Base-by-base conservation (phyloP, 2,888 invertebrate species). In the Chrysotoxum bicinctum region DNA sequence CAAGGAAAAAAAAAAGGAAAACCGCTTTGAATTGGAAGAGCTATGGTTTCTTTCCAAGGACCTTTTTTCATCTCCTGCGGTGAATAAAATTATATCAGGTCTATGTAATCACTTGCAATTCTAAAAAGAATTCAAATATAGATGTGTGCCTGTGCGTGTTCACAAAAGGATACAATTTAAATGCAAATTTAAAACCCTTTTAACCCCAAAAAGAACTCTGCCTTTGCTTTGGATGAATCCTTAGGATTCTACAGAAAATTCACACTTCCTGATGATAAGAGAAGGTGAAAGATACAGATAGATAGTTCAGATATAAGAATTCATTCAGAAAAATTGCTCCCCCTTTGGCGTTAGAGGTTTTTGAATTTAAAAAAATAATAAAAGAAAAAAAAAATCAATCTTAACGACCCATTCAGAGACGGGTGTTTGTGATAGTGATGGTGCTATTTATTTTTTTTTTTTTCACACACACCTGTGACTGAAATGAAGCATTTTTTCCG, bases 91-190 rank as follows among this genome's bases (percentile, higher is more conserved):
- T 84, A 72, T 68, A 66, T 50, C 66, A 60, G 58, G 69, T 70
- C 75, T 26, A 66, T 58, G 79, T 21, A 74, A 84, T 75, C 79
- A 79, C 79, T 75, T 70, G 69, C 69, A 79, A 60, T 48, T 62
- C 32, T 48, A 68, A 43, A 26, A 43, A 62, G 21, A 68, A 80
- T 69, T 56, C 45, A 60, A 75, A 54, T 66, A 43, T 40, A 32
- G 9, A 62, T 68, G 35, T 56, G 62, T 40, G 62, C 35, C 43
- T 66, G 60, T 35, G 62, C 35, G 50, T 66, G 60, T 35, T 50
- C 77, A 86, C 82, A 81, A 80, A 85, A 69, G 81, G 77, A 85
- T 80, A 85, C 80, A 81, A 85, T 81, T 81, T 80, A 80, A 84
- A 83, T 82, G 79, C 84, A 84, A 84, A 84, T 84, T 84, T 75